Percentiles rank a stretch among this genome's conserved stretches.
These are phyloP conservation scores for Ommatoiulus sabulosus DNA, from an alignment of 2,888 invertebrate genomes.

Conservation along the genomic window DNA sequence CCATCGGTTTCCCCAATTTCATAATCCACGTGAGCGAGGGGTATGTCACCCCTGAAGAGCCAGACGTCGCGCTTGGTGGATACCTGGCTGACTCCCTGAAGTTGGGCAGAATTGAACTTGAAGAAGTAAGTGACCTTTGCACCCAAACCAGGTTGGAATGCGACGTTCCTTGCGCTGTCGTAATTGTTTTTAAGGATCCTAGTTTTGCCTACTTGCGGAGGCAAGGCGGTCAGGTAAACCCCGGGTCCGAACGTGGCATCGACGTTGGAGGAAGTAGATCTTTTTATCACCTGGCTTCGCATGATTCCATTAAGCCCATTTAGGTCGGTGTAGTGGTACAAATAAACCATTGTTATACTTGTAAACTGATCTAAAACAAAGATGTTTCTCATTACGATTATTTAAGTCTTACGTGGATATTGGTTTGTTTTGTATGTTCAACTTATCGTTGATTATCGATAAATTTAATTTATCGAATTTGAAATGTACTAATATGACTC, in stretches of 20 bases:
- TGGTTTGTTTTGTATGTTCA: background rate
- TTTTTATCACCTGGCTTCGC: background rate
- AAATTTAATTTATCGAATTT: no score
- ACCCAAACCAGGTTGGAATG: background rate
- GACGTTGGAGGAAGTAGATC: background rate
- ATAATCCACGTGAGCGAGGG: background rate
- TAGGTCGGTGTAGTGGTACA: conserved; percentile 6
- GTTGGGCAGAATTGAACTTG: conserved; percentile 27
- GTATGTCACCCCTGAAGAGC: background rate
- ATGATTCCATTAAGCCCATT: background rate
- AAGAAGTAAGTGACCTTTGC: background rate
- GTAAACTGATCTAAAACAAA: background rate
- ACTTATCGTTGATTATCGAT: no score
- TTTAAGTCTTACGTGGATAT: no score
- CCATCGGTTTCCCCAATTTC: background rate
- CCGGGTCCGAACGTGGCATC: background rate
- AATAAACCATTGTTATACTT: background rate
- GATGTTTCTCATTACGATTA: background rate
- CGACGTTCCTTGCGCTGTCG: background rate
- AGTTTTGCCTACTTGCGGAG: background rate
- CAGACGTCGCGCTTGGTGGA: background rate
- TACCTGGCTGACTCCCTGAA: background rate
- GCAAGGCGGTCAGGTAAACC: background rate
- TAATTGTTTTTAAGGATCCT: background rate
- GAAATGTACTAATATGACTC: no score